These are phyloP conservation scores for Habrosyne pyritoides DNA, from an alignment of 2,888 invertebrate genomes.

Conservation along the genomic window DNA sequence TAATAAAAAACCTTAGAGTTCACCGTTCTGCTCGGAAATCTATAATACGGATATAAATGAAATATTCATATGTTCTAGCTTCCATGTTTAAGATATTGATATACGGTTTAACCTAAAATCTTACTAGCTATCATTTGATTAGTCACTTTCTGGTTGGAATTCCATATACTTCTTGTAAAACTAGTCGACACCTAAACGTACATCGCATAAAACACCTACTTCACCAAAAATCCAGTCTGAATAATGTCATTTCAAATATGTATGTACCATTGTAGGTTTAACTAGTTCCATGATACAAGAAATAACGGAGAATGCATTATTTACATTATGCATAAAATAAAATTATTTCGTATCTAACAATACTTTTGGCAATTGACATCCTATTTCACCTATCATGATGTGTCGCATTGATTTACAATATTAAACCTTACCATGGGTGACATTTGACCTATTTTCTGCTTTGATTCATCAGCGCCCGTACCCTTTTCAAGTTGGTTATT, in stretches of 20 bases:
- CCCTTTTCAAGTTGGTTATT: constrained; percentile 90
- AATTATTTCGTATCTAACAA: constrained; percentile 44
- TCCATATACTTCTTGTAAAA: not conserved
- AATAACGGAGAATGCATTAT: not conserved
- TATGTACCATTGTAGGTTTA: not conserved
- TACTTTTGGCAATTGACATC: constrained; percentile 77
- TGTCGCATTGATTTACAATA: constrained; percentile 22
- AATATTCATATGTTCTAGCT: constrained; percentile 21
- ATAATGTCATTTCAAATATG: not conserved
- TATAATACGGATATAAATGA: constrained; percentile 33
- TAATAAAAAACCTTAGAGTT: constrained; percentile 15
- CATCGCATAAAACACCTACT: not conserved
- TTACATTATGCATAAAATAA: constrained; percentile 23
- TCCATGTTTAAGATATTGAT: constrained; percentile 28
- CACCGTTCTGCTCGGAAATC: constrained; percentile 29
- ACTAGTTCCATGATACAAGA: not conserved
- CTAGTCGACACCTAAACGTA: constrained; percentile 5
- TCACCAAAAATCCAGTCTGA: not conserved
- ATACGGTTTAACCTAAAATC: constrained; percentile 29
- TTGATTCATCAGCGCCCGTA: constrained; percentile 68
- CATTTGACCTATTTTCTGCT: constrained; percentile 57
- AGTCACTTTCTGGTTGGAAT: constrained; percentile 3
- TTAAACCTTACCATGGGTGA: constrained; percentile 21
- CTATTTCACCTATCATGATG: constrained; percentile 45
- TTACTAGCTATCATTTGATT: constrained; percentile 22